A percentile compares a stretch with the other conserved stretches of the same genome.
Conservation (phyloP, 1,140 invertebrate genomes). For the Cyclargus thomasi region DNA sequence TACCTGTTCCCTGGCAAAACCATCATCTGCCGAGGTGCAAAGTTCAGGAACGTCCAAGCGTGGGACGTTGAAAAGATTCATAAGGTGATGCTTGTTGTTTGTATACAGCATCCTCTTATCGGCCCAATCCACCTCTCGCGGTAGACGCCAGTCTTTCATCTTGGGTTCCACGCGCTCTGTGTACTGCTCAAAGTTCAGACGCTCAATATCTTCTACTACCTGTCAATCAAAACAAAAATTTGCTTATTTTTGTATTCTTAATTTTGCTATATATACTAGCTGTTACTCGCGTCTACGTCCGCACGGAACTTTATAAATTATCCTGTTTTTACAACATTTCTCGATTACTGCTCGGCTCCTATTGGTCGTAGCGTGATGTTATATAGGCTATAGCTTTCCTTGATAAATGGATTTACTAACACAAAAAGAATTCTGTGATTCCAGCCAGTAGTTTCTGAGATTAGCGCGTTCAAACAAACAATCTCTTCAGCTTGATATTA, state of each 20-base stretch:
- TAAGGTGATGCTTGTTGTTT: conserved; percentile 75
- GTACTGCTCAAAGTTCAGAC: conserved; percentile 82
- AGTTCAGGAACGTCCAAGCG: conserved; percentile 80
- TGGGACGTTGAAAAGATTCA: conserved; percentile 77
- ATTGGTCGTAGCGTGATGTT: too few species aligned
- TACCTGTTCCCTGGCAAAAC: conserved; percentile 44
- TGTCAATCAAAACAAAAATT: conserved; percentile 20
- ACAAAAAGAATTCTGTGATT: too few species aligned
- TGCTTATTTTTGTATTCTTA: not conserved
- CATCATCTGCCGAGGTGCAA: conserved; percentile 74
- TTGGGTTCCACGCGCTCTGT: conserved; percentile 77
- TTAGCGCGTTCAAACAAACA: too few species aligned
- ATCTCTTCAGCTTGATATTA: too few species aligned
- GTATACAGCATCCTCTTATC: conserved; percentile 77
- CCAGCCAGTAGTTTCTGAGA: too few species aligned
- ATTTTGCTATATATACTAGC: not conserved
- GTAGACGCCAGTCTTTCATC: conserved; percentile 84
- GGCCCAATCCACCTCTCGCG: conserved; percentile 78
- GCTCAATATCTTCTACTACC: conserved; percentile 88
- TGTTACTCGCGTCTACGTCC: too few species aligned
- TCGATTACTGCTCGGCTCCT: too few species aligned
- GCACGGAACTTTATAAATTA: too few species aligned
- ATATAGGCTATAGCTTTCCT: too few species aligned
- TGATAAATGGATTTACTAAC: too few species aligned
- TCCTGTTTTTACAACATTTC: too few species aligned